Percentiles rank a stretch among this genome's conserved stretches.
These are phyloP conservation scores for Solea senegalensis DNA, from an alignment of 2,113 vertebrate species.

Conservation along the genomic window DNA sequence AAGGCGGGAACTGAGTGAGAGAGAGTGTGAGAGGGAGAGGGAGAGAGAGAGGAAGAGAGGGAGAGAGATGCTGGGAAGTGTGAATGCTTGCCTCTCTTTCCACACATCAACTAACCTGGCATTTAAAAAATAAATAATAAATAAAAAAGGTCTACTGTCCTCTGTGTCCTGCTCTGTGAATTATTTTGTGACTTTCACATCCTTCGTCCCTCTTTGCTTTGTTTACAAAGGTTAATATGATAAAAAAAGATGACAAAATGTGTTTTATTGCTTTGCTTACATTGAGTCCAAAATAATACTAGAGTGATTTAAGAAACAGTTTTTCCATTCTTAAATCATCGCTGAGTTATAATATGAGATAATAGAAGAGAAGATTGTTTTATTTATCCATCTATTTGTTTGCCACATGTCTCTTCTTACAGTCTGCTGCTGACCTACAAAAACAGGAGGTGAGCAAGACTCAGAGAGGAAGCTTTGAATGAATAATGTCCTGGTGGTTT, in stretches of 20 bases:
- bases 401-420: constrained; percentile 17
- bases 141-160: constrained; percentile 7
- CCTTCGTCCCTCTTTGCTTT: background rate
- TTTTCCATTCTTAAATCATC: background rate
- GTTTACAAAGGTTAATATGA: background rate
- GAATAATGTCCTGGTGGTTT: constrained; percentile 66
- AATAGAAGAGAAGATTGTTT: background rate
- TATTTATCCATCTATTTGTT: constrained; percentile 12
- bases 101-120: constrained; percentile 68
- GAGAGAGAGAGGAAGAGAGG: background rate
- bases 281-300: no score
- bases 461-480: constrained; percentile 71
- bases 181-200: constrained; percentile 37
- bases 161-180: constrained; percentile 5
- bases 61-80: constrained; percentile 63
- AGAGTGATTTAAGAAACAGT: no score
- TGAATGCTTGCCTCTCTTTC: constrained; percentile 43
- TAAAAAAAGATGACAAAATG: no score
- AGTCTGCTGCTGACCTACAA: constrained; percentile 47
- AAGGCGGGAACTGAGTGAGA: constrained; percentile 67
- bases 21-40: constrained; percentile 28
- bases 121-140: constrained; percentile 29
- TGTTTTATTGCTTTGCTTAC: no score
- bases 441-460: constrained; percentile 51
- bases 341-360: background rate